Conservation (phyloP, 2,888 invertebrate genomes). For the Dicyrtomina minuta region DNA sequence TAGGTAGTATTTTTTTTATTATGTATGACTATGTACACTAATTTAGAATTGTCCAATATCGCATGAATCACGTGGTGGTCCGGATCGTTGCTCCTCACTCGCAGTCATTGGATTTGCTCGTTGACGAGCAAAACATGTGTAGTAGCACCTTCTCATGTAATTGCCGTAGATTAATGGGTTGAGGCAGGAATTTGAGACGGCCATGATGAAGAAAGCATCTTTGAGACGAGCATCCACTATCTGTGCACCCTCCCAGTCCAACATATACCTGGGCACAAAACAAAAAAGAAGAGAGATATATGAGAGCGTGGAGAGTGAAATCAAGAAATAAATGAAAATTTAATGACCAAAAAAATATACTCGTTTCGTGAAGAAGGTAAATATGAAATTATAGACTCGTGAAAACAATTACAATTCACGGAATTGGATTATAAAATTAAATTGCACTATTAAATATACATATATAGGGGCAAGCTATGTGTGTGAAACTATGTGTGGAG, state of each 20-base stretch:
- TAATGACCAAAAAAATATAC: too few species aligned
- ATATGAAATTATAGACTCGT: not conserved
- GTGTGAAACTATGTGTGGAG: too few species aligned
- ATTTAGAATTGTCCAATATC: constrained; percentile 10
- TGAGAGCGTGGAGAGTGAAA: too few species aligned
- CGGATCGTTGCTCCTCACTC: constrained; percentile 12
- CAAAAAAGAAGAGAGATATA: too few species aligned
- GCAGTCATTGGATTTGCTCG: not conserved
- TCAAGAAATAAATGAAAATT: too few species aligned
- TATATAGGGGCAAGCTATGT: too few species aligned
- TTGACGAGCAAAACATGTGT: not conserved
- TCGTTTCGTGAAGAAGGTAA: not conserved
- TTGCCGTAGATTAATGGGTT: constrained; percentile 75
- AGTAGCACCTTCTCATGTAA: constrained; percentile 59
- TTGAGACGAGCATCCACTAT: constrained; percentile 67
- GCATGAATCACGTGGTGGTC: constrained; percentile 16
- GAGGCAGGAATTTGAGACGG: constrained; percentile 77
- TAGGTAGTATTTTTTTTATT: too few species aligned
- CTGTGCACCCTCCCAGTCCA: constrained; percentile 67
- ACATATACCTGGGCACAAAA: constrained; percentile 66
- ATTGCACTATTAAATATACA: too few species aligned
- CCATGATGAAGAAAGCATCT: constrained; percentile 74
- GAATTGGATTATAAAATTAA: too few species aligned
- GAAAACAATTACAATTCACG: too few species aligned
- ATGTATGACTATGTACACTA: too few species aligned